phyloP scores from a whole-genome alignment of 2,113 vertebrate genomes.

The Cisticola juncidis region DNA sequence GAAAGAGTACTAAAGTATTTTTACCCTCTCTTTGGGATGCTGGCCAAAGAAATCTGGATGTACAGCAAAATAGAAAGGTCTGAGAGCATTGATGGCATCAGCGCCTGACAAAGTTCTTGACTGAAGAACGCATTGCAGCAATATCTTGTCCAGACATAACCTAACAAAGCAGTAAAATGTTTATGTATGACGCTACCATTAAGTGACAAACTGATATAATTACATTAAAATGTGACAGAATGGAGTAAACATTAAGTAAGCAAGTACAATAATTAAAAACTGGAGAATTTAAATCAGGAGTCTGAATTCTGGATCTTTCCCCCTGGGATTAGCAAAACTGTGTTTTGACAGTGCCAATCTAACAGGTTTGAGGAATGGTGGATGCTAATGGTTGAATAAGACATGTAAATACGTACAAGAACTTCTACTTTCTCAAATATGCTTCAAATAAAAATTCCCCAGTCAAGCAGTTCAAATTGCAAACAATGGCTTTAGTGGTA shows the following conservation, averaged over 20 bases:
- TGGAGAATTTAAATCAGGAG: not conserved
- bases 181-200: not conserved
- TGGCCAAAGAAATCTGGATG: constrained; percentile 98
- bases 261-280: not conserved
- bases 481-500: not conserved
- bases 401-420: not conserved
- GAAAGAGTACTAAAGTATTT: not conserved
- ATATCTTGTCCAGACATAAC: constrained; percentile 64
- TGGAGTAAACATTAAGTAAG: not conserved
- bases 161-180: constrained; percentile 54
- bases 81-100: constrained; percentile 90
- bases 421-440: not conserved
- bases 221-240: not conserved
- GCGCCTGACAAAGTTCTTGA: constrained; percentile 85
- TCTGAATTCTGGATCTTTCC: not conserved
- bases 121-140: constrained; percentile 62
- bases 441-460: not conserved
- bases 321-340: not conserved
- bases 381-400: not conserved
- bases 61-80: constrained; percentile 97
- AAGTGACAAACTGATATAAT: not conserved
- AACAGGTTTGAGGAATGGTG: not conserved
- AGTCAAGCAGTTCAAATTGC: not conserved
- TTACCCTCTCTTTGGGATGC: constrained; percentile 91
- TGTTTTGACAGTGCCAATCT: not conserved